phyloP scores from a whole-genome alignment of 2,113 vertebrate genomes.

The Podarcis cretensis region DNA sequence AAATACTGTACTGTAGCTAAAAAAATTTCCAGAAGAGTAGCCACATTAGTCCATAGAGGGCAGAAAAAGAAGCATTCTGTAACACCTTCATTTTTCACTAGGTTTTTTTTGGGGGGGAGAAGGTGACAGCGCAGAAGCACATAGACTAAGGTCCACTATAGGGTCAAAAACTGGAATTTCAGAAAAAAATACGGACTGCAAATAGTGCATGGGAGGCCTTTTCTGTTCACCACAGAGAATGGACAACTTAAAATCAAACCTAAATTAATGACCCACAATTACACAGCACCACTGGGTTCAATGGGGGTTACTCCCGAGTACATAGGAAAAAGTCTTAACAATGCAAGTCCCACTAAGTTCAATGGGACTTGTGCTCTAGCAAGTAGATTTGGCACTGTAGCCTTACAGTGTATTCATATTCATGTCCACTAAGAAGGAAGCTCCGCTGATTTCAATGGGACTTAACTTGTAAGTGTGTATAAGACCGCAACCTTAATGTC shows the following conservation, averaged over 20 bases:
- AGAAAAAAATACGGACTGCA: neutral
- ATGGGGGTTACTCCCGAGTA: too few relatives aligned
- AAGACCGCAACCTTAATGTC: neutral
- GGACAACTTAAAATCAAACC: neutral
- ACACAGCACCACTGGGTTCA: neutral
- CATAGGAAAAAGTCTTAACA: too few relatives aligned
- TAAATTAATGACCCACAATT: neutral
- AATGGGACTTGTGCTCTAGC: too few relatives aligned
- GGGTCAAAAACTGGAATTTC: neutral
- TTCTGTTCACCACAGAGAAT: neutral
- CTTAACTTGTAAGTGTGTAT: neutral
- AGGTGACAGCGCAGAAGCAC: neutral
- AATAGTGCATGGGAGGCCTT: neutral
- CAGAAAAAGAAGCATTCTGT: neutral
- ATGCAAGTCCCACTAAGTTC: neutral
- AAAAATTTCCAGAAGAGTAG: neutral
- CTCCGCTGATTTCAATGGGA: neutral
- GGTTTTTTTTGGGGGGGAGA: neutral
- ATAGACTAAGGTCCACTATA: neutral
- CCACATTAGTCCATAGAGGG: neutral
- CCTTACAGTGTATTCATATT: too few relatives aligned
- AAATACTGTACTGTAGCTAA: slow-evolving; percentile 1
- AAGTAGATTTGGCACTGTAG: too few relatives aligned
- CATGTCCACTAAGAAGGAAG: neutral
- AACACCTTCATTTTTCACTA: neutral